These are phyloP conservation scores for Onchidella celtica DNA, from an alignment of 2,888 invertebrate species.

Conservation along the genomic window DNA sequence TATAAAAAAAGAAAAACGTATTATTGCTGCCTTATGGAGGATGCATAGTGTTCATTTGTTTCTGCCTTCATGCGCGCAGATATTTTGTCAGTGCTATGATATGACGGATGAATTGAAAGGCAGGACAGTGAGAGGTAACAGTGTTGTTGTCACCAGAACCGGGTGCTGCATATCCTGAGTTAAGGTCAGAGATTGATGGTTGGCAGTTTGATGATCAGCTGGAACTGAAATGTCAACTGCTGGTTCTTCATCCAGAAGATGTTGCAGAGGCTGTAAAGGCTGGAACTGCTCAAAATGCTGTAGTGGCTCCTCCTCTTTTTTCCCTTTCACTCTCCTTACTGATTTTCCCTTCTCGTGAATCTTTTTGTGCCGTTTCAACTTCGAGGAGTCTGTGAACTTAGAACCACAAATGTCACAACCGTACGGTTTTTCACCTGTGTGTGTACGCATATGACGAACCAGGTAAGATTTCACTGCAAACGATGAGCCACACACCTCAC, in stretches of 20 bases:
- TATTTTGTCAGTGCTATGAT: no score
- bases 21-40: no score
- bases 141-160: neutral
- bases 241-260: neutral
- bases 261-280: neutral
- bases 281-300: slow-evolving; percentile 12
- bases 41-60: no score
- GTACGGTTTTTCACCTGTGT: slow-evolving; percentile 50
- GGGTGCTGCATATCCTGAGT: neutral
- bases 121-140: slow-evolving; percentile 8
- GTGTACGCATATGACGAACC: slow-evolving; percentile 40
- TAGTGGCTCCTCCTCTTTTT: neutral
- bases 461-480: slow-evolving; percentile 47
- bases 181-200: neutral
- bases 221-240: no score
- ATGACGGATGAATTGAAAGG: slow-evolving; percentile 1
- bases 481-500: slow-evolving; percentile 49
- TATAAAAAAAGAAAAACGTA: no score
- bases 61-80: no score
- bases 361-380: slow-evolving; percentile 50
- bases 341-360: slow-evolving; percentile 25
- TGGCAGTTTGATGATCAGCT: neutral
- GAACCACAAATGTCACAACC: slow-evolving; percentile 47
- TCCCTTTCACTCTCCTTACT: neutral
- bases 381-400: slow-evolving; percentile 50